Conservation (phyloP, 2,888 invertebrate species). For the Phrixothrix hirtus region DNA sequence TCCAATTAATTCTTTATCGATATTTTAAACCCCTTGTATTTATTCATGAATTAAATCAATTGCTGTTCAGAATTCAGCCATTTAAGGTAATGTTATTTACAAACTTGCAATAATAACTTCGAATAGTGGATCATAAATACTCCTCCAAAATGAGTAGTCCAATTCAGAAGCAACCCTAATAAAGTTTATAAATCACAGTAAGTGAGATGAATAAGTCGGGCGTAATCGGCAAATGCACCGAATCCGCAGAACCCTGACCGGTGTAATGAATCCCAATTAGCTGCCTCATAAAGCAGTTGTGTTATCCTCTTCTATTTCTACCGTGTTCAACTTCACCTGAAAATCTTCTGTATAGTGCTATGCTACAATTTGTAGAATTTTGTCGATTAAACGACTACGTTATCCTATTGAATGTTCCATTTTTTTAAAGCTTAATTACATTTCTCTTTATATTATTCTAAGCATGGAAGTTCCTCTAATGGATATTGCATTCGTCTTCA, state of each 20-base stretch:
- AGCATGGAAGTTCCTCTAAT: constrained; percentile 3
- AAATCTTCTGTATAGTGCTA: constrained; percentile 26
- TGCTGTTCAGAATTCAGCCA: no score
- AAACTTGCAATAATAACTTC: constrained; percentile 25
- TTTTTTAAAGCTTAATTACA: no score
- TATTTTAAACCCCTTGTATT: no score
- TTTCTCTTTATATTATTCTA: no score
- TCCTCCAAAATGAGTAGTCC: constrained; percentile 32
- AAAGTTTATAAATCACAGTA: constrained; percentile 51
- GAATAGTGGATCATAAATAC: constrained; percentile 27
- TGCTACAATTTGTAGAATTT: constrained; percentile 29
- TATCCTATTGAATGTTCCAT: no score
- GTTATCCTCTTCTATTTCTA: constrained; percentile 32
- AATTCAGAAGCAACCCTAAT: constrained; percentile 44
- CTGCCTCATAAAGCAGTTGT: constrained; percentile 46
- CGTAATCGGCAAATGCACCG: constrained; percentile 48
- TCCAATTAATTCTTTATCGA: no score
- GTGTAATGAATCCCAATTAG: constrained; percentile 52
- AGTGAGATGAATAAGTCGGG: constrained; percentile 50
- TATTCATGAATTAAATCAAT: no score
- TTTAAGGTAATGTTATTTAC: constrained; percentile 8
- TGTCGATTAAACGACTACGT: no score
- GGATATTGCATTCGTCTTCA: constrained; percentile 5
- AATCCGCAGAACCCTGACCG: constrained; percentile 47
- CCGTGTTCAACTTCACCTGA: constrained; percentile 32